phyloP scores from a whole-genome alignment of 30 jellyfish, hydroid and myxozoan genomes.

The Aurelia sp. region DNA sequence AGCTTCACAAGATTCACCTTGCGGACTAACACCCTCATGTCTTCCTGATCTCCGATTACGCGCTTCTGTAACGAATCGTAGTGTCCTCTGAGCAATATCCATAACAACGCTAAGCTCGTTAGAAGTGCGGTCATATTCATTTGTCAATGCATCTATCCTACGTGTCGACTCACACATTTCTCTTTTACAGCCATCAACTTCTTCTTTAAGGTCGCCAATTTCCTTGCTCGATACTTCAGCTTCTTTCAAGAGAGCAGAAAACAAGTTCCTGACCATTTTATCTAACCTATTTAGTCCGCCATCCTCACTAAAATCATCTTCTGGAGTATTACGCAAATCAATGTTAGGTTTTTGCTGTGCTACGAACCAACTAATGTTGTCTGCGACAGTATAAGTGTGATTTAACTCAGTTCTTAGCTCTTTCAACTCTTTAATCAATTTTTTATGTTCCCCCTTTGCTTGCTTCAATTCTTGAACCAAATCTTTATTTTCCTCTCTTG shows the following conservation, averaged over 20 bases:
- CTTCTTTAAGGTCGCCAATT: neutral
- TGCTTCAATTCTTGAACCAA: neutral
- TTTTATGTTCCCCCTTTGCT: constrained; percentile 33
- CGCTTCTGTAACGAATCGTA: constrained; percentile 6
- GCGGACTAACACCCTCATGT: neutral
- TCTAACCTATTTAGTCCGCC: neutral
- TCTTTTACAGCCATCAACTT: neutral
- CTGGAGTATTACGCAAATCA: neutral
- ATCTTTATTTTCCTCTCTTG: neutral
- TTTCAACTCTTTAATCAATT: constrained; percentile 29
- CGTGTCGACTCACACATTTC: neutral
- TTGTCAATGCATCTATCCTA: neutral
- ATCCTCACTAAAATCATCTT: neutral
- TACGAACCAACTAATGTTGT: neutral
- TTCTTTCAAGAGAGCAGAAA: neutral
- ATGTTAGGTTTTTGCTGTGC: neutral
- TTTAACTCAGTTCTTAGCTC: neutral
- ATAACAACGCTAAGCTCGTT: neutral
- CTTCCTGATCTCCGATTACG: constrained; percentile 6
- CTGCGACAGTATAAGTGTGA: neutral
- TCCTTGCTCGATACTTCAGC: neutral
- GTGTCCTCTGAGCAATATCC: neutral
- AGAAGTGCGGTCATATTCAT: neutral
- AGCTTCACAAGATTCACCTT: constrained; percentile 32
- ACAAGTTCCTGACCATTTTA: neutral